These are phyloP conservation scores for Fukomys damarensis DNA, from an alignment of 2,113 vertebrate genomes.

Conservation along the genomic window DNA sequence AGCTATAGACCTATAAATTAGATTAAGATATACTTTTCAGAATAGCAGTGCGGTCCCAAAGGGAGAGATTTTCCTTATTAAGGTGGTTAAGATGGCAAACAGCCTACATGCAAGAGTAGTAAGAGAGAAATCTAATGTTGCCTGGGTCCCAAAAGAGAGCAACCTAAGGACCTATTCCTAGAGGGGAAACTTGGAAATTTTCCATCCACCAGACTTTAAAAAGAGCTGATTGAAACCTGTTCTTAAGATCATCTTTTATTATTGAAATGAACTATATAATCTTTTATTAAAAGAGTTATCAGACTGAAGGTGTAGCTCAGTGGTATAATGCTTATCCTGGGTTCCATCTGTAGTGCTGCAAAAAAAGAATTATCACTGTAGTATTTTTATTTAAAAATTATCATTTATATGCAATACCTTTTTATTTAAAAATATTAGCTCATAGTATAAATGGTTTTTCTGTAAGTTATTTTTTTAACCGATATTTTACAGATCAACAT, in stretches of 20 bases:
- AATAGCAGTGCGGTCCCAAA: neutral
- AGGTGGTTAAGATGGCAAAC: neutral
- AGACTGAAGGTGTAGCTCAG: neutral
- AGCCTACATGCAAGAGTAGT: neutral
- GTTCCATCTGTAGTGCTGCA: neutral
- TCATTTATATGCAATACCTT: neutral
- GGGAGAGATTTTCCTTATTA: neutral
- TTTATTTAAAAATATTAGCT: neutral
- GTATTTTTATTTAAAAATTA: neutral
- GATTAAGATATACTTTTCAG: neutral
- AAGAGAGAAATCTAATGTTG: neutral
- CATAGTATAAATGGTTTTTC: constrained; percentile 33
- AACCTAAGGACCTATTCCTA: neutral
- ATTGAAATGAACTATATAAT: neutral
- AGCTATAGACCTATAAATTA: neutral
- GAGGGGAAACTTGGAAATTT: neutral
- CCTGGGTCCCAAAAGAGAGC: neutral
- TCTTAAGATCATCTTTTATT: neutral
- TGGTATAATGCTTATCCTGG: neutral
- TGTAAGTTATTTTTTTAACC: neutral
- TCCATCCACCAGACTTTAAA: neutral
- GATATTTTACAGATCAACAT: neutral
- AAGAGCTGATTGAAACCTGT: neutral
- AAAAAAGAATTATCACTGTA: neutral
- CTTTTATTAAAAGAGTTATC: neutral